These are phyloP conservation scores for Alosa alosa DNA, from an alignment of 2,113 vertebrate genomes.

Conservation along the genomic window DNA sequence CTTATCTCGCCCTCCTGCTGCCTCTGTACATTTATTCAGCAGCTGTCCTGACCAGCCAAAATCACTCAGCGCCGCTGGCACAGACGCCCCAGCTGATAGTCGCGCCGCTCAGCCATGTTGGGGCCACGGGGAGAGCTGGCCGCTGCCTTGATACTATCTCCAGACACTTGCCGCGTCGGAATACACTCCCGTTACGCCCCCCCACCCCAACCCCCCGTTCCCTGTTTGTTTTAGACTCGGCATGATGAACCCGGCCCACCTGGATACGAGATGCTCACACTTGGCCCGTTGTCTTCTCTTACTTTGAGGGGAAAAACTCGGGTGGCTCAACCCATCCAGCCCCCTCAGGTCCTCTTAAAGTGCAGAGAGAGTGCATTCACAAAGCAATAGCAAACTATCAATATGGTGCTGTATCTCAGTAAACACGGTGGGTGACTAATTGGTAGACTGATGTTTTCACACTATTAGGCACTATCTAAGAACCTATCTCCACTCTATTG, in stretches of 20 bases:
- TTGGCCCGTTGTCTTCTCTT: neutral
- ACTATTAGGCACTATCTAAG: neutral
- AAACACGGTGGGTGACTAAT: neutral
- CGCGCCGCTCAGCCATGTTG: conserved; percentile 27
- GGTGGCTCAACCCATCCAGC: neutral
- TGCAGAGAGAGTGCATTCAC: neutral
- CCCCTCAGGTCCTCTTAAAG: neutral
- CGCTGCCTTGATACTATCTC: conserved; percentile 37
- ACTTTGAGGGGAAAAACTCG: neutral
- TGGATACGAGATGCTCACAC: neutral
- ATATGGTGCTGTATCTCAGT: neutral
- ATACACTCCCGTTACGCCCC: neutral
- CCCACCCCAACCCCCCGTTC: neutral
- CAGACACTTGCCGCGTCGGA: neutral
- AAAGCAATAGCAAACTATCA: neutral
- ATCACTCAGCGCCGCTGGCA: conserved; percentile 59
- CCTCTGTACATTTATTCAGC: conserved; percentile 62
- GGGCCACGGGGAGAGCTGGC: conserved; percentile 33
- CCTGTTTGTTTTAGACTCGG: neutral
- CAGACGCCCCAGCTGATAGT: conserved; percentile 18
- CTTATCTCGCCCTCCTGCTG: conserved; percentile 75
- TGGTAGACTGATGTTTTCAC: neutral
- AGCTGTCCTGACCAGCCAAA: conserved; percentile 61
- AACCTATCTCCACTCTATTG: neutral
- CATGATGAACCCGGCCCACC: neutral